Base-by-base conservation (phyloP, 2,113 vertebrate species). In the Myotis lucifugus region DNA sequence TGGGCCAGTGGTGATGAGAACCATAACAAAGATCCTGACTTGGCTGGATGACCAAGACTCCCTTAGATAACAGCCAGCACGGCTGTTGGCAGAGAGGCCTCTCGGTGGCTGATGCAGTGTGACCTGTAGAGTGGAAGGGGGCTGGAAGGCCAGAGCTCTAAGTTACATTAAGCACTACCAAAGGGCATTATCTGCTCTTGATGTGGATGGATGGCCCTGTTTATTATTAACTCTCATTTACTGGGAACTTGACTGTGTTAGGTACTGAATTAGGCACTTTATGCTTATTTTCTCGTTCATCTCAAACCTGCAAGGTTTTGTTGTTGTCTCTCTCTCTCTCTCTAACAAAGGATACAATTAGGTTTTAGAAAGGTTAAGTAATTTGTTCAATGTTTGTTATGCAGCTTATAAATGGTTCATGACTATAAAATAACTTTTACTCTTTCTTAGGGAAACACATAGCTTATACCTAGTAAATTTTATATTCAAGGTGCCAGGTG, bases 11-110 rank as follows among this genome's bases (percentile, higher is more conserved):
- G 84, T 46, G 88, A 74, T 83, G 88, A 74, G 95, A 95, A 78
- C 37, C 37, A 14, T 81, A 85, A 93, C 96, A 96, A 96, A 95
- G 93, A 56, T 61, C 42, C 93, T 88, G 92, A 96, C 90, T 96
- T 96, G 52, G 90, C 70, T 95, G 82, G 90, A 93, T 85, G 93
- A 92, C 89, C 93, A 72, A 91, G 84, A 56, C 93, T 93, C 34
- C 15, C 88, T 95, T n/a, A 84, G 92, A 83, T 96, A 95, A 91
- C 77, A 93, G 76, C 17, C 40, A 27, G 83, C 14, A 0, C 25
- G 48, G 67, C 1, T 37, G 34, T 17, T 88, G 89, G 87, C 94
- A 73, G 40, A 78, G 40, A 64, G 76, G 85, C 92, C 46, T 88
- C 66, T 40, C 29, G 73, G 93, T 61, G 32, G 61, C 37, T 18